Percentiles rank a stretch among this genome's conserved stretches.
These are phyloP conservation scores for Colletes latitarsis DNA, from an alignment of 1,140 invertebrate genomes.

Conservation along the genomic window DNA sequence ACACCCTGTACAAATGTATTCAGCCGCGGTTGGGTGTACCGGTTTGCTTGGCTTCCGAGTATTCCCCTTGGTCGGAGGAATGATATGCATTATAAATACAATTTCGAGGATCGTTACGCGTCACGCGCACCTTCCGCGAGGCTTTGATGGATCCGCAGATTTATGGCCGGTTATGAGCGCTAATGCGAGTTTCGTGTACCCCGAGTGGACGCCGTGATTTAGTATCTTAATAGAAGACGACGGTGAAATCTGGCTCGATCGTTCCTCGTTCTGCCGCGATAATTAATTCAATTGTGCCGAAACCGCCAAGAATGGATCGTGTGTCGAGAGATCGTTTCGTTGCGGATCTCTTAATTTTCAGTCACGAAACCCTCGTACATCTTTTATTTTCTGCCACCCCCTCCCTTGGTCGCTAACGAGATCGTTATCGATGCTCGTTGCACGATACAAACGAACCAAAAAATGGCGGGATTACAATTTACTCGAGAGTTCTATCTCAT, in stretches of 20 bases:
- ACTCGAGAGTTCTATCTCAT: too few relatives aligned
- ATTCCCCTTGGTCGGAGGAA: neutral
- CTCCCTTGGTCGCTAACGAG: neutral
- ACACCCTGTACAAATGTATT: neutral
- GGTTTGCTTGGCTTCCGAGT: neutral
- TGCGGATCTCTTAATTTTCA: constrained; percentile 2
- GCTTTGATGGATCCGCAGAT: constrained; percentile 37
- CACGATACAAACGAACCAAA: too few relatives aligned
- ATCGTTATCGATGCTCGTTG: neutral
- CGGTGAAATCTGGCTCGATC: constrained; percentile 49
- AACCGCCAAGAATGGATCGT: neutral
- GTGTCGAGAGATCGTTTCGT: constrained; percentile 8
- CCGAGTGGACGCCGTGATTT: constrained; percentile 39
- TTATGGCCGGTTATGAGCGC: constrained; percentile 50
- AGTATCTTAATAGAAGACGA: constrained; percentile 59
- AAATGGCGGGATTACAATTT: too few relatives aligned
- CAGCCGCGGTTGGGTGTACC: neutral
- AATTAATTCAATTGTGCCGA: constrained; percentile 58
- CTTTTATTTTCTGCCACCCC: constrained; percentile 20
- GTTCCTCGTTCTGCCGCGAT: constrained; percentile 32
- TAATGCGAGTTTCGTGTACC: constrained; percentile 63
- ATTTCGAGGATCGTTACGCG: constrained; percentile 14
- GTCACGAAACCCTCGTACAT: neutral
- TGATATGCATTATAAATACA: constrained; percentile 16
- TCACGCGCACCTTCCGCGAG: neutral